These are phyloP conservation scores for Lasioglossum baleicum DNA, from an alignment of 1,140 invertebrate genomes.

Conservation along the genomic window DNA sequence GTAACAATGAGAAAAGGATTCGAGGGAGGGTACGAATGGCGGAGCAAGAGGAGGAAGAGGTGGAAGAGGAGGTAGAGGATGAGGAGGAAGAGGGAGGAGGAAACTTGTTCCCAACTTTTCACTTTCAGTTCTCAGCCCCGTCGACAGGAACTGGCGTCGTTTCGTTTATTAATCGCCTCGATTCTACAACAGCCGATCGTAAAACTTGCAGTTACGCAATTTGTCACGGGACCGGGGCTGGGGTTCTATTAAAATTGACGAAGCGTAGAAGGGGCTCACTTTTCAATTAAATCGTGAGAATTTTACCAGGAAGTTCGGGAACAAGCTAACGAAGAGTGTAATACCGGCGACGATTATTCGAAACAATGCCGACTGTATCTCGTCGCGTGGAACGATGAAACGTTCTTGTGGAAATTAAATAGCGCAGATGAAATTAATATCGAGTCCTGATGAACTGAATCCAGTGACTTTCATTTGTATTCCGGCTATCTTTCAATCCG, in stretches of 20 bases:
- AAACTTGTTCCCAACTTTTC: slow-evolving; percentile 39
- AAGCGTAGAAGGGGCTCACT: slow-evolving; percentile 16
- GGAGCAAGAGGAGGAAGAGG: background rate
- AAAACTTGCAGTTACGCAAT: slow-evolving; percentile 41
- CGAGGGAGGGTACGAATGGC: too few relatives aligned
- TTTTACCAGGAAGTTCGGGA: background rate
- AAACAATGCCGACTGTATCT: background rate
- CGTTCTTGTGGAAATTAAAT: background rate
- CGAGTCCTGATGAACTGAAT: background rate
- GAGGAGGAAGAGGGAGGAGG: background rate
- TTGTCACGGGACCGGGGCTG: slow-evolving; percentile 18
- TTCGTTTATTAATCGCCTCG: slow-evolving; percentile 45
- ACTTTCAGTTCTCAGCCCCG: slow-evolving; percentile 24
- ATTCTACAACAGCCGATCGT: slow-evolving; percentile 30
- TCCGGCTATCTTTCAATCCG: too few relatives aligned
- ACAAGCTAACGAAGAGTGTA: background rate
- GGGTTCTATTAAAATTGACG: slow-evolving; percentile 37
- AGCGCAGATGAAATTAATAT: background rate
- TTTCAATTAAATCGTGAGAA: slow-evolving; percentile 31
- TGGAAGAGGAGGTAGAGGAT: background rate
- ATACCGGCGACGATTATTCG: background rate
- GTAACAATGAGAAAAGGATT: slow-evolving; percentile 8
- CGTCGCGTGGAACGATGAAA: background rate
- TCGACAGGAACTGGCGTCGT: slow-evolving; percentile 33
- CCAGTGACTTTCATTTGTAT: too few relatives aligned